phyloP scores from a whole-genome alignment of 2,888 invertebrate species.

The Mesoligia furuncula region DNA sequence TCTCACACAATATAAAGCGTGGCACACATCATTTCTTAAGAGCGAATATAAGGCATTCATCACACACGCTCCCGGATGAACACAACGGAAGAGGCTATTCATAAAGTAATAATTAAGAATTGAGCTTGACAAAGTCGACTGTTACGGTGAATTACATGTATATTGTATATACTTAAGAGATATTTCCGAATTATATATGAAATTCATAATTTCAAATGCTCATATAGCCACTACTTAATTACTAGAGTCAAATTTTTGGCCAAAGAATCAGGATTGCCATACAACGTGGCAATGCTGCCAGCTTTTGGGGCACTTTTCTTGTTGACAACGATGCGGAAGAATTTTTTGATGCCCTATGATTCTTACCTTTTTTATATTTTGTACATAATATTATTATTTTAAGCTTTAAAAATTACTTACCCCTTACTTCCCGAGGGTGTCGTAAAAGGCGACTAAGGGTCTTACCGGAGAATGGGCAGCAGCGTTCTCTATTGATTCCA shows the following conservation, averaged over 20 bases:
- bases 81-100: constrained; percentile 62
- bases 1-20: constrained; percentile 34
- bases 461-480: too few species aligned
- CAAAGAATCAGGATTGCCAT: too few species aligned
- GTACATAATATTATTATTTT: too few species aligned
- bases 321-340: too few species aligned
- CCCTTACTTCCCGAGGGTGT: too few species aligned
- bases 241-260: not conserved
- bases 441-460: too few species aligned
- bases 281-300: too few species aligned
- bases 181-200: not conserved
- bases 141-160: constrained; percentile 18
- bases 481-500: too few species aligned
- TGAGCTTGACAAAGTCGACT: constrained; percentile 21
- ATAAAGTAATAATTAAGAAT: constrained; percentile 51
- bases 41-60: constrained; percentile 58
- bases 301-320: too few species aligned
- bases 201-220: not conserved
- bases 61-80: constrained; percentile 61
- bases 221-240: not conserved
- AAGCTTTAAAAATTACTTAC: too few species aligned
- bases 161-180: not conserved
- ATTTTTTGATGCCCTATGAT: too few species aligned
- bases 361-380: too few species aligned
- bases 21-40: constrained; percentile 43